Percentiles rank a stretch among this genome's conserved stretches.
phyloP scores from a whole-genome alignment of 2,797 vertebrate species.

The Notolepis coatsorum region DNA sequence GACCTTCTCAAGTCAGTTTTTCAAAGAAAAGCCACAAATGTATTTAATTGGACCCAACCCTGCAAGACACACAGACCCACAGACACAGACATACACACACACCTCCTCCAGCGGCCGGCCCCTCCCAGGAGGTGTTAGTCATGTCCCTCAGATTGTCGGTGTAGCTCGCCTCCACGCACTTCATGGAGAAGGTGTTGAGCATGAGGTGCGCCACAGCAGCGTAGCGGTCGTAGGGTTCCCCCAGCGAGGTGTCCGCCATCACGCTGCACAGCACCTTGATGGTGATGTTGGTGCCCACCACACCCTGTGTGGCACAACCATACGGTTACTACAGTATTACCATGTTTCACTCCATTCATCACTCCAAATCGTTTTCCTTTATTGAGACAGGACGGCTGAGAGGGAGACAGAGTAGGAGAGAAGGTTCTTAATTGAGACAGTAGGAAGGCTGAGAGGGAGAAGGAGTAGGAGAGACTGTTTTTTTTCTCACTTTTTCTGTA shows the following conservation, averaged over 20 bases:
- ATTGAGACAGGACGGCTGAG: no score
- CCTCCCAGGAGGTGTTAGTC: conserved; percentile 74
- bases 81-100: conserved; percentile 41
- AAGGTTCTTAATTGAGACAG: no score
- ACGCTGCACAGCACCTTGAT: conserved; percentile 73
- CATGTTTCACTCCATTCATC: no score
- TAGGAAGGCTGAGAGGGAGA: no score
- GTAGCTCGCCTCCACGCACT: conserved; percentile 68
- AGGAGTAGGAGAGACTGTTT: no score
- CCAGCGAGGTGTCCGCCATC: conserved; percentile 69
- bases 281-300: conserved; percentile 73
- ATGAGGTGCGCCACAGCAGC: conserved; percentile 57
- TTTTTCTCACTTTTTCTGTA: no score
- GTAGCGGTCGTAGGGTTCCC: conserved; percentile 63
- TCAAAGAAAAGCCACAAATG: no score
- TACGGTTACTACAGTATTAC: background rate
- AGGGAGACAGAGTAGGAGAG: no score
- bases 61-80: no score
- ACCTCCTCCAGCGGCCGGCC: conserved; percentile 69
- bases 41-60: no score
- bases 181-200: conserved; percentile 51
- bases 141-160: conserved; percentile 66
- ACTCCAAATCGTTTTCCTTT: no score
- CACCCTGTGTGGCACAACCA: conserved; percentile 50
- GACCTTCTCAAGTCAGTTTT: no score